phyloP scores from a whole-genome alignment of 1,140 invertebrate species.

The Drosophila hydei region DNA sequence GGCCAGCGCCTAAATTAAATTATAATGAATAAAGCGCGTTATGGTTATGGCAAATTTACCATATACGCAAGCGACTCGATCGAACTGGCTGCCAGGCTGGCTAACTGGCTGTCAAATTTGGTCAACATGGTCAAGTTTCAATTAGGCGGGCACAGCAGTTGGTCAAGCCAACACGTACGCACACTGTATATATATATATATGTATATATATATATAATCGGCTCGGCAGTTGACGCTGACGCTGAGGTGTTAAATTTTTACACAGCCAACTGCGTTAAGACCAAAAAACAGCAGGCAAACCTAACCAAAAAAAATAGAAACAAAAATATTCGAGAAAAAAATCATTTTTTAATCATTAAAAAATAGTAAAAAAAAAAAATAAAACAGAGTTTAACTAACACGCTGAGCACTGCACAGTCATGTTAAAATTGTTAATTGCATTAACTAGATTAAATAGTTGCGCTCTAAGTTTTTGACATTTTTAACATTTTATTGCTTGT shows the following conservation, averaged over 20 bases:
- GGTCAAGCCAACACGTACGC: constrained; percentile 27
- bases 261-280: constrained; percentile 47
- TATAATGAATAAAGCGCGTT: constrained; percentile 75
- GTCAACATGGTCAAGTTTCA: constrained; percentile 81
- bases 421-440: constrained; percentile 83
- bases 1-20: constrained; percentile 76
- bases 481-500: constrained; percentile 83
- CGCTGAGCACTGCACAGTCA: constrained; percentile 70
- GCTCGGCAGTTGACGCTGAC: constrained; percentile 41
- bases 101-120: constrained; percentile 61
- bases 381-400: constrained; percentile 53
- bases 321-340: background rate
- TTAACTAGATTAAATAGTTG: constrained; percentile 83
- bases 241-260: constrained; percentile 59
- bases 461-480: constrained; percentile 62
- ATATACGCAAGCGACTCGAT: constrained; percentile 55
- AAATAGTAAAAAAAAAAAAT: background rate
- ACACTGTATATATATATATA: background rate
- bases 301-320: constrained; percentile 35
- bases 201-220: too few species aligned
- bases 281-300: constrained; percentile 20
- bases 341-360: constrained; percentile 58
- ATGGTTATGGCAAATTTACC: constrained; percentile 81
- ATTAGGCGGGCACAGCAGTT: constrained; percentile 61
- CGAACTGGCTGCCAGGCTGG: constrained; percentile 18